These are phyloP conservation scores for Poeciliopsis turneri DNA, from an alignment of 2,797 vertebrate genomes.

Conservation along the genomic window DNA sequence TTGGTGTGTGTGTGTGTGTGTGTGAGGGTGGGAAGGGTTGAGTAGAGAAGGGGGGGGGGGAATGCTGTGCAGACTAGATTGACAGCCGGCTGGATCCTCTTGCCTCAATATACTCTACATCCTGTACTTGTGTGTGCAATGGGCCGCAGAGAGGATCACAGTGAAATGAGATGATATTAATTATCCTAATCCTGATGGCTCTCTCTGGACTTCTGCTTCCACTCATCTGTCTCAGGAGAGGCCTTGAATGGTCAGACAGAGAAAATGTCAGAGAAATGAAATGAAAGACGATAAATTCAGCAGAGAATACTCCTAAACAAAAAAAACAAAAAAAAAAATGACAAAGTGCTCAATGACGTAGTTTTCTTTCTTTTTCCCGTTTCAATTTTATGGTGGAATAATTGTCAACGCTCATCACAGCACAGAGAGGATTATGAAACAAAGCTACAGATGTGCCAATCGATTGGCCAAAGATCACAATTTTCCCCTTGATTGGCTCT, in stretches of 20 bases:
- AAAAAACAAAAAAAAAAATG: constrained; percentile 33
- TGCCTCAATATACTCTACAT: constrained; percentile 77
- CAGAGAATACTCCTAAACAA: constrained; percentile 60
- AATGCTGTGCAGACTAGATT: constrained; percentile 72
- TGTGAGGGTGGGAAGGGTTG: neutral
- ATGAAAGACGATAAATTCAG: constrained; percentile 73
- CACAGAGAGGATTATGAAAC: constrained; percentile 24
- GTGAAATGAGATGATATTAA: constrained; percentile 83
- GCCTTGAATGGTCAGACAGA: constrained; percentile 75
- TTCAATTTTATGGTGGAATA: constrained; percentile 56
- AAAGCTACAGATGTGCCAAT: constrained; percentile 7
- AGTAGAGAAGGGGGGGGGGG: constrained; percentile 8
- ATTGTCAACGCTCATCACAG: constrained; percentile 50
- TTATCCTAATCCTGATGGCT: constrained; percentile 83
- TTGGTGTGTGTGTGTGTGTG: neutral
- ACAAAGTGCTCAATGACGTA: constrained; percentile 52
- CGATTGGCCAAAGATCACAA: neutral
- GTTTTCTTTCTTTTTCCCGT: constrained; percentile 46
- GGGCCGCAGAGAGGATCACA: constrained; percentile 74
- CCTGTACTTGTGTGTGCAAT: constrained; percentile 76
- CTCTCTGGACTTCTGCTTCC: constrained; percentile 75
- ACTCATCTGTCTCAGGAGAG: constrained; percentile 78
- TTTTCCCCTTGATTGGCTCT: neutral
- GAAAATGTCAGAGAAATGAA: constrained; percentile 76
- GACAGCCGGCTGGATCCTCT: constrained; percentile 87